phyloP scores from a whole-genome alignment of 2,113 vertebrate genomes.

The Urocolius indicus region DNA sequence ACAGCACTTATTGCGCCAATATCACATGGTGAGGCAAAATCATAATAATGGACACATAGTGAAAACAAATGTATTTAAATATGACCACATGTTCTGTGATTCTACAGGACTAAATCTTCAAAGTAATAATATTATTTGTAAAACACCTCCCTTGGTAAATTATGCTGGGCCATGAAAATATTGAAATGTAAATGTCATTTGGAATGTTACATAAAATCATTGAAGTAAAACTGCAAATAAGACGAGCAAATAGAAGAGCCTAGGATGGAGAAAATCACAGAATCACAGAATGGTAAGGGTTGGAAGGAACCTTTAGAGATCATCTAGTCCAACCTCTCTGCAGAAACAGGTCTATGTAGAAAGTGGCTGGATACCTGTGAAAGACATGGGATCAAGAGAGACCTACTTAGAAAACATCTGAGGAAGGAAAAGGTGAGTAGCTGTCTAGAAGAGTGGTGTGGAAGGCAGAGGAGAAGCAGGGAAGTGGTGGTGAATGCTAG shows the following conservation, averaged over 20 bases:
- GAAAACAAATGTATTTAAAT: constrained; percentile 61
- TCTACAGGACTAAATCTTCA: constrained; percentile 16
- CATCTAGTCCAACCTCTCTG: no score
- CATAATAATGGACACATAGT: constrained; percentile 35
- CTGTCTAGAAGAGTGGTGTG: not conserved
- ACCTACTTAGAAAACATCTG: not conserved
- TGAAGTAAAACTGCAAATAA: constrained; percentile 1
- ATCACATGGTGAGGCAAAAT: constrained; percentile 29
- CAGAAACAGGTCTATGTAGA: no score
- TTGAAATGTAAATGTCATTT: constrained; percentile 45
- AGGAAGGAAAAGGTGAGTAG: not conserved
- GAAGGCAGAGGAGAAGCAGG: not conserved
- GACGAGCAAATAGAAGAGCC: constrained; percentile 8
- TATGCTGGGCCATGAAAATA: not conserved
- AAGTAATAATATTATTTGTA: constrained; percentile 64
- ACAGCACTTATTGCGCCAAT: constrained; percentile 21
- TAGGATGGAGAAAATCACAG: not conserved
- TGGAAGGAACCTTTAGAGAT: no score
- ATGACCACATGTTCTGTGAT: constrained; percentile 51
- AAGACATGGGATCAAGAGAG: not conserved
- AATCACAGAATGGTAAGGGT: no score
- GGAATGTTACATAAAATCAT: constrained; percentile 25
- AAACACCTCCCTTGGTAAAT: constrained; percentile 56
- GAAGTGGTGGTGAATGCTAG: not conserved
- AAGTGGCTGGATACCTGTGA: not conserved